These are phyloP conservation scores for Hippocampus zosterae DNA, from an alignment of 2,113 vertebrate genomes.

Conservation along the genomic window DNA sequence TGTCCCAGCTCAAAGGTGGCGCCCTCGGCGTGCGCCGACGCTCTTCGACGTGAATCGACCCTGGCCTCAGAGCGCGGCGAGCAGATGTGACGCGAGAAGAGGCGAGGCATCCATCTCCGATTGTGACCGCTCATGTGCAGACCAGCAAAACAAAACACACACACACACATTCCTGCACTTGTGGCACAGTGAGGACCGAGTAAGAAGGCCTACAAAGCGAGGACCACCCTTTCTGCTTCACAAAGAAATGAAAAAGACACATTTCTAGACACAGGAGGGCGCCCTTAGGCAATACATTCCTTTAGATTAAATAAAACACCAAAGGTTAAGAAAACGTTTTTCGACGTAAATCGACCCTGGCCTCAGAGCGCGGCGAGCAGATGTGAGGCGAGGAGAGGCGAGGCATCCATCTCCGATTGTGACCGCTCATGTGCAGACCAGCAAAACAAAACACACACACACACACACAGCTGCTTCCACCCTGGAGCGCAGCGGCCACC, in stretches of 20 bases:
- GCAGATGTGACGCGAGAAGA: conserved; percentile 20
- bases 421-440: conserved; percentile 20
- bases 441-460: background rate
- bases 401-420: conserved; percentile 21
- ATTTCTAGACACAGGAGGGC: too few relatives aligned
- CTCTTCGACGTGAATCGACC: conserved; percentile 22
- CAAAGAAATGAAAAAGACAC: too few relatives aligned
- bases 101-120: conserved; percentile 16
- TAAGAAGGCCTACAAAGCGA: too few relatives aligned
- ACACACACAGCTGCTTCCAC: conserved; percentile 11
- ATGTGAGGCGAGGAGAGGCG: conserved; percentile 10
- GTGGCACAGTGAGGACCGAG: too few relatives aligned
- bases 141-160: background rate
- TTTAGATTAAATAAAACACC: too few relatives aligned
- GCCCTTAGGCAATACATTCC: too few relatives aligned
- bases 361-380: conserved; percentile 28
- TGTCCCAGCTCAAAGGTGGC: conserved; percentile 24
- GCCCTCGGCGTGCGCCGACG: conserved; percentile 19
- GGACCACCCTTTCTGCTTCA: too few relatives aligned
- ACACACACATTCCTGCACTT: too few relatives aligned
- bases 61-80: conserved; percentile 27
- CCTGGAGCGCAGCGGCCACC: background rate
- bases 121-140: conserved; percentile 24
- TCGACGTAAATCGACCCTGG: conserved; percentile 22
- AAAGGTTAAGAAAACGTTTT: too few relatives aligned